Conservation (phyloP, 2,797 vertebrate species). For the Xiphophorus birchmanni region DNA sequence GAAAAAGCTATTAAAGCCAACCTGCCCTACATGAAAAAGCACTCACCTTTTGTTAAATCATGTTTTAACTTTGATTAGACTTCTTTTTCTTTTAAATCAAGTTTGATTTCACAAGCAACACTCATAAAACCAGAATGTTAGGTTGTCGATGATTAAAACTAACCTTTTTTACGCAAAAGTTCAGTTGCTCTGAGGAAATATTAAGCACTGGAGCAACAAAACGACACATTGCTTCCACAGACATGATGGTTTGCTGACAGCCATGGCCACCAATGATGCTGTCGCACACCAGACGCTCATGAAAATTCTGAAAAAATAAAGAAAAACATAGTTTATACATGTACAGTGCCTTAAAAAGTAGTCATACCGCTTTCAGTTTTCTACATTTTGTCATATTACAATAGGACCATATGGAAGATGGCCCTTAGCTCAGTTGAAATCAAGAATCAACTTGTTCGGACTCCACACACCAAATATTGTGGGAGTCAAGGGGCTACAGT, state of each 20-base stretch:
- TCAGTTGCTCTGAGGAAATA: constrained; percentile 81
- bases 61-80: not conserved
- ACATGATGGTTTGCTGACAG: constrained; percentile 78
- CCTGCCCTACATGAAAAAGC: not conserved
- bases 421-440: too few species aligned
- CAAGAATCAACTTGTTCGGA: too few species aligned
- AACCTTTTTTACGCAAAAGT: constrained; percentile 87
- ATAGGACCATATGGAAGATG: not conserved
- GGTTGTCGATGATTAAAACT: constrained; percentile 12
- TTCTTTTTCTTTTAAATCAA: not conserved
- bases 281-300: constrained; percentile 83
- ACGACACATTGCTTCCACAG: constrained; percentile 80
- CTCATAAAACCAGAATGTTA: not conserved
- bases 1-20: not conserved
- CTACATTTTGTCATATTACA: not conserved
- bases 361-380: not conserved
- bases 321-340: not conserved
- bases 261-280: constrained; percentile 75
- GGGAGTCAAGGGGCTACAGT: not conserved
- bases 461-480: too few species aligned
- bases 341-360: not conserved
- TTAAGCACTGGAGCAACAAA: constrained; percentile 84
- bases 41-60: not conserved
- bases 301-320: constrained; percentile 77
- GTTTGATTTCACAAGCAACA: not conserved